Percentiles rank a stretch among this genome's conserved stretches.
Conservation (phyloP, 2,797 vertebrate species). For the Tapirus indicus region DNA sequence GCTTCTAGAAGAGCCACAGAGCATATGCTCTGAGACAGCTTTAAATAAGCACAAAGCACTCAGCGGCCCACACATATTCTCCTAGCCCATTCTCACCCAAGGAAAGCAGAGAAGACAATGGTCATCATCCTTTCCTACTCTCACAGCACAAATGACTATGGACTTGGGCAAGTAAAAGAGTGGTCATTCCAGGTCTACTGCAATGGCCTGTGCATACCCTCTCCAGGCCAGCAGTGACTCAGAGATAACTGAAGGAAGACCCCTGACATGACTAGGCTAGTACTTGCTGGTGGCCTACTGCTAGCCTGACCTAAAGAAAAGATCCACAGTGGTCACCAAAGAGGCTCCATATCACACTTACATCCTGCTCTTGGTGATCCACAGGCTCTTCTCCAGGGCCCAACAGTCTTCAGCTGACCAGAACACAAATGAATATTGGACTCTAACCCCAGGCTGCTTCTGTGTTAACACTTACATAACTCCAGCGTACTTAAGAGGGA, state of each 20-base stretch:
- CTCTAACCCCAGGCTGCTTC: neutral
- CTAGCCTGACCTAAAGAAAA: neutral
- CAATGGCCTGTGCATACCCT: neutral
- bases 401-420: neutral
- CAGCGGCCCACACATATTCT: neutral
- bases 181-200: neutral
- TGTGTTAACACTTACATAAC: neutral
- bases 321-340: neutral
- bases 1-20: constrained; percentile 10
- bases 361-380: neutral
- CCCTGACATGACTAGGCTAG: neutral
- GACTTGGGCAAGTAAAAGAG: neutral
- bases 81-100: neutral
- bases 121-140: neutral
- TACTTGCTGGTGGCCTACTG: neutral
- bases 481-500: constrained; percentile 64
- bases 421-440: neutral
- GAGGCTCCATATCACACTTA: neutral
- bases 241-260: neutral
- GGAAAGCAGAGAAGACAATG: neutral
- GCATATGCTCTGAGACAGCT: constrained; percentile 35
- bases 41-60: constrained; percentile 47
- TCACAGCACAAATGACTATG: neutral
- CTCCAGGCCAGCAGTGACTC: neutral
- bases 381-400: neutral